These are phyloP conservation scores for Australoheros facetus DNA, from an alignment of 2,797 vertebrate species.

Conservation along the genomic window DNA sequence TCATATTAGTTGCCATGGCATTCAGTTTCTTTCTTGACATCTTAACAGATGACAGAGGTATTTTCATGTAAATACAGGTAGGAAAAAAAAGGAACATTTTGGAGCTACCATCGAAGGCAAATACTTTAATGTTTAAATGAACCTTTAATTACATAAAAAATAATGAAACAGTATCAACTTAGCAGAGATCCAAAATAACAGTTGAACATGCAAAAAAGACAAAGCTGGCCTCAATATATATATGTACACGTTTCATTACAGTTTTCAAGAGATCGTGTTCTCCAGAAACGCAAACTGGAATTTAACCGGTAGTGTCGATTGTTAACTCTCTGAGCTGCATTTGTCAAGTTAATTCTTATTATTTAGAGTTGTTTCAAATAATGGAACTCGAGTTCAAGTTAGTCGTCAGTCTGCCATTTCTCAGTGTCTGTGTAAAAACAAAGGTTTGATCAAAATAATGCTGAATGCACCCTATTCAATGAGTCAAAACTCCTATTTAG, in stretches of 20 bases:
- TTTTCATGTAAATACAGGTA: slow-evolving; percentile 72
- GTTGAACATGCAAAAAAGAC: slow-evolving; percentile 77
- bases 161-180: slow-evolving; percentile 53
- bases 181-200: slow-evolving; percentile 67
- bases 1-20: slow-evolving; percentile 31
- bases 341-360: background rate
- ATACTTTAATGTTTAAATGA: slow-evolving; percentile 66
- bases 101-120: slow-evolving; percentile 66
- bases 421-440: background rate
- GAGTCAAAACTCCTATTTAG: slow-evolving; percentile 44
- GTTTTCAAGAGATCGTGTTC: slow-evolving; percentile 18
- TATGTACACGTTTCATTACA: slow-evolving; percentile 48
- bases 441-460: slow-evolving; percentile 14
- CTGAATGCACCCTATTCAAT: slow-evolving; percentile 20
- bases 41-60: slow-evolving; percentile 75
- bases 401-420: slow-evolving; percentile 13
- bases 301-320: slow-evolving; percentile 51
- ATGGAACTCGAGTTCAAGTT: slow-evolving; percentile 25
- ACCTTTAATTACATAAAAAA: slow-evolving; percentile 62
- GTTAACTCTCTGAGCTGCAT: slow-evolving; percentile 21
- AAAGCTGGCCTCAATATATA: slow-evolving; percentile 68
- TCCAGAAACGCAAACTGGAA: slow-evolving; percentile 40
- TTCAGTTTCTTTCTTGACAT: slow-evolving; percentile 61
- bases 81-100: slow-evolving; percentile 52
- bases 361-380: background rate